These are phyloP conservation scores for Hipparchia semele DNA, from an alignment of 2,888 invertebrate genomes.

Conservation along the genomic window DNA sequence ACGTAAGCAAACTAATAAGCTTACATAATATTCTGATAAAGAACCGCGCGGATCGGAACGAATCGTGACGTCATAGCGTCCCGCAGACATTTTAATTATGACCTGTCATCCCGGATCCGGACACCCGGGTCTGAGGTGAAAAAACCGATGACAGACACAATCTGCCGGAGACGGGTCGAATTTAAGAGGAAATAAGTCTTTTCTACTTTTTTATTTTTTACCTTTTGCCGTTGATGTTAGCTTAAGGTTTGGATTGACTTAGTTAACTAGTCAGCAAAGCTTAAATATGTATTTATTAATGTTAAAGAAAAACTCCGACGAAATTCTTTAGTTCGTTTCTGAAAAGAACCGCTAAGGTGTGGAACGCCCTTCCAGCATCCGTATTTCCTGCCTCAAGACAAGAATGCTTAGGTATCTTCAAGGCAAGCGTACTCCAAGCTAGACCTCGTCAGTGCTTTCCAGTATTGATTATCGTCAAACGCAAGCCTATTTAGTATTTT, in stretches of 20 bases:
- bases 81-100: slow-evolving; percentile 79
- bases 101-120: slow-evolving; percentile 69
- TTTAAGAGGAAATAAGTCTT: slow-evolving; percentile 74
- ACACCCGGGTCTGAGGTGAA: slow-evolving; percentile 62
- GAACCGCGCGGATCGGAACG: slow-evolving; percentile 55
- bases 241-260: background rate
- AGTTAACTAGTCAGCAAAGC: background rate
- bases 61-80: slow-evolving; percentile 74
- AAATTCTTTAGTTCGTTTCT: too few species aligned
- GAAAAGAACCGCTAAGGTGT: too few species aligned
- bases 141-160: slow-evolving; percentile 74
- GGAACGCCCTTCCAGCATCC: too few species aligned
- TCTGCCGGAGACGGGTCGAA: slow-evolving; percentile 72
- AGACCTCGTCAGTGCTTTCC: too few species aligned
- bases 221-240: slow-evolving; percentile 8
- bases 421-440: too few species aligned
- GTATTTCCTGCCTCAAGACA: too few species aligned
- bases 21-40: slow-evolving; percentile 45
- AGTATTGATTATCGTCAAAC: too few species aligned
- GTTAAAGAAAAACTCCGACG: too few species aligned
- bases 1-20: too few species aligned
- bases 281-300: too few species aligned
- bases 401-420: too few species aligned
- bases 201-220: slow-evolving; percentile 10
- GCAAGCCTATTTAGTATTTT: too few species aligned